Base-by-base conservation (phyloP, 2,113 vertebrate genomes). In the Mesocricetus auratus region DNA sequence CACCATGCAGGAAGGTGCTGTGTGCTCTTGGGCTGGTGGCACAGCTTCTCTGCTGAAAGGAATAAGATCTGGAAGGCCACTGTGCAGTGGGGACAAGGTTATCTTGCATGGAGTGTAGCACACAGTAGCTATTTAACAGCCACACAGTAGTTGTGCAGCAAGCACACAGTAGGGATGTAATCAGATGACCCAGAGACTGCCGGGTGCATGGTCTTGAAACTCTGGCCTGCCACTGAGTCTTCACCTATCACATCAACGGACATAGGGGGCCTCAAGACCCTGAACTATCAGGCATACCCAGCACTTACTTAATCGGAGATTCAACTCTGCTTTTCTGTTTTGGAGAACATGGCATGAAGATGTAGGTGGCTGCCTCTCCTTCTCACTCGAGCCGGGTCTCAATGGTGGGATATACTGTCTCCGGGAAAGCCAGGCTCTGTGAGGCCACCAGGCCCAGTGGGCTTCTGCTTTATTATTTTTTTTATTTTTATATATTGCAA, bases 231-330 rank as follows among this genome's bases (percentile, higher is more conserved):
- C 77, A 31, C 29, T 50, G 83, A 26, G 60, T 22, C 64, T 16
- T 87, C 17, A 24, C 36, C 45, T 42, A 16, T 31, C 31, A 47
- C 33, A 22, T 5, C 1, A n/a, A n/a, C n/a, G n/a, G 53, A 73
- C 53, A 31, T 21, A 62, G 1, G 62, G 36, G 69, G 0, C 93
- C 86, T 60, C 3, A 2, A 66, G 53, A 56, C 78, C 0, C 17
- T 5, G 36, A 60, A 50, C 74, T 89, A 89, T 68, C 60, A 97
- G 93, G 97, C n/a, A 64, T 91, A 75, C 62, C 93, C 83, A 92
- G 79, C 79, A 81, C 91, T 98, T 92, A 64, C 77, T 97, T 92
- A 69, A 96, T 96, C 96, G 88, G 81, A 92, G 90, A 97, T 75
- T 89, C 91, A 89, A 88, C 85, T 86, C 73, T n/a, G 15, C 90